These are phyloP conservation scores for Listronotus bonariensis DNA, from an alignment of 1,140 invertebrate genomes.

Conservation along the genomic window DNA sequence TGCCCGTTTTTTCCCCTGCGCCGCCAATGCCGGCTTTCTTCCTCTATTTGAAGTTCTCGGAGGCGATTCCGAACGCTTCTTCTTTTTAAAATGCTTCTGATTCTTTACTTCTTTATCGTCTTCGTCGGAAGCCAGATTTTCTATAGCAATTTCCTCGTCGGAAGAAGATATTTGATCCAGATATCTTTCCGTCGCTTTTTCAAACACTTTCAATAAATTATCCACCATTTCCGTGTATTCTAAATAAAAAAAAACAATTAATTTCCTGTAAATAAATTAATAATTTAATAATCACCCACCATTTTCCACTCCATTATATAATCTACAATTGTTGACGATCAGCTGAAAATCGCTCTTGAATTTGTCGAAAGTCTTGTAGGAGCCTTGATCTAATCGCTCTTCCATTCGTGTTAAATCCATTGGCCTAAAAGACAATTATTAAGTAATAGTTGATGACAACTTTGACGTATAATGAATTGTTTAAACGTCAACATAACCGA, in stretches of 20 bases:
- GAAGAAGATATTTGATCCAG: constrained; percentile 79
- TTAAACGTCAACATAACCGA: no score
- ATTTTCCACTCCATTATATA: constrained; percentile 91
- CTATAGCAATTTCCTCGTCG: constrained; percentile 72
- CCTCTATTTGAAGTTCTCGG: constrained; percentile 22
- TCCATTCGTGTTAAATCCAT: constrained; percentile 91
- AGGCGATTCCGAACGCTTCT: constrained; percentile 29
- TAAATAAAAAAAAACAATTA: constrained; percentile 55
- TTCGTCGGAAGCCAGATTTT: constrained; percentile 59
- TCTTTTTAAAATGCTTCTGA: constrained; percentile 17
- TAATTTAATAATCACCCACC: constrained; percentile 62
- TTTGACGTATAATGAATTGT: no score
- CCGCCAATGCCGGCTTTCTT: constrained; percentile 43
- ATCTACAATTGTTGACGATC: constrained; percentile 87
- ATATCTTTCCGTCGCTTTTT: constrained; percentile 77
- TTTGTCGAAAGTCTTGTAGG: constrained; percentile 77
- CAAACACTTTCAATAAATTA: constrained; percentile 78
- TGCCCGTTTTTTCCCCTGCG: constrained; percentile 45
- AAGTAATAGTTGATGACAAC: no score
- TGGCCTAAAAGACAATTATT: constrained; percentile 58
- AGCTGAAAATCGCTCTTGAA: constrained; percentile 87
- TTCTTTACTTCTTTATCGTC: constrained; percentile 11
- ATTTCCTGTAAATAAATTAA: constrained; percentile 24
- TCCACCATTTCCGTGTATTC: constrained; percentile 89
- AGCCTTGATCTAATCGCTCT: constrained; percentile 78